Base-by-base conservation (phyloP, 2,113 vertebrate species). In the Ptychochromis oligacanthus region DNA sequence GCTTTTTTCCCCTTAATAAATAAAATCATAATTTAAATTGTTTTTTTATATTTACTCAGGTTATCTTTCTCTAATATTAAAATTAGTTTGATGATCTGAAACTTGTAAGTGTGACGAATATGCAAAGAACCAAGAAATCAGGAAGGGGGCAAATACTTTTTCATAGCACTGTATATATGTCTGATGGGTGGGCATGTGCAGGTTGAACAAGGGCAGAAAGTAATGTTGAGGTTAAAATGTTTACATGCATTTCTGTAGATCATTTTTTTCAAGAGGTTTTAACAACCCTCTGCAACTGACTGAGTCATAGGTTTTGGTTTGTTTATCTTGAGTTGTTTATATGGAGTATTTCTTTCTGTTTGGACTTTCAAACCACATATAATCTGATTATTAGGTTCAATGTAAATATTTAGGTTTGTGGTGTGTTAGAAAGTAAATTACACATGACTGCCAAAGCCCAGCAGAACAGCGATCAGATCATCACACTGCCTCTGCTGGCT, bases 341-440 rank as follows among this genome's bases (percentile, higher is more conserved):
- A 31, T 72, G 46, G 18, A 54, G 67, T 4, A n/a, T 54, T 72
- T 72, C 26, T 52, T 72, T 31, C 46, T 34, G 67, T n/a, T 72
- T 72, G 65, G 65, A 31, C 13, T 54, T 72, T 72, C 49, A 52
- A 72, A 18, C 26, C 2, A 72, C 26, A 26, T 54, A n/a, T 72
- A 54, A 72, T 54, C 46, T 34, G 17, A 54, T 72, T 72, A 54
- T 72, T 46, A 54, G 26, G 46, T 0, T 72, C 43, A 54, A 54
- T 72, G 26, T 54, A 72, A 54, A 72, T 72, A 46, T 72, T 72
- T 52, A 72, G 46, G 11, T 52, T 31, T 31, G 46, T 31, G 52
- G 11, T 0, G 20, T 24, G 31, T 72, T 52, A 0, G 3, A 0
- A 0, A 49, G 43, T 72, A 0, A 0, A 49, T 24, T 72, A 8